These are phyloP conservation scores for Phataginus tricuspis DNA, from an alignment of 2,797 vertebrate species.

Conservation along the genomic window DNA sequence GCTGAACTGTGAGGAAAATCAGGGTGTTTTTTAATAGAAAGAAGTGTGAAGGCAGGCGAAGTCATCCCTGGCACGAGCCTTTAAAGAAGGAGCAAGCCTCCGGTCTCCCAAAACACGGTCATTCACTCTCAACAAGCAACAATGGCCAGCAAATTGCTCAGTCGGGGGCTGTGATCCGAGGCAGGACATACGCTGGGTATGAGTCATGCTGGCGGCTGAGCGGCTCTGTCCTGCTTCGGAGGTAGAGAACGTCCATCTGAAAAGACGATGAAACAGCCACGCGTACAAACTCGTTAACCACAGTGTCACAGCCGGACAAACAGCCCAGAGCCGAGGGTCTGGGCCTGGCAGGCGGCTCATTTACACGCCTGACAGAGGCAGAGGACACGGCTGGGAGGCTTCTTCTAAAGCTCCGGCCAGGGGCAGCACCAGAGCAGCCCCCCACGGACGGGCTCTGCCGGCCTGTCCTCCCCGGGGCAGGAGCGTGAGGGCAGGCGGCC, in stretches of 20 bases:
- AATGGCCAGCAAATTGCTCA: slow-evolving; percentile 65
- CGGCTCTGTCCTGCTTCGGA: background rate
- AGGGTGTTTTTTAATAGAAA: slow-evolving; percentile 2
- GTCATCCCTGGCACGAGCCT: slow-evolving; percentile 52
- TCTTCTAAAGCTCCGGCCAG: background rate
- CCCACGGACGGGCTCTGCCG: background rate
- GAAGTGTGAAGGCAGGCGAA: slow-evolving; percentile 45
- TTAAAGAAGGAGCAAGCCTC: slow-evolving; percentile 20
- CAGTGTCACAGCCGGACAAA: background rate
- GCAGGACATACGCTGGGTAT: background rate
- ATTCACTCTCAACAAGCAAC: slow-evolving; percentile 2
- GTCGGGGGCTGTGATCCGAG: slow-evolving; percentile 39
- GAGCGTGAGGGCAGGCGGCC: background rate
- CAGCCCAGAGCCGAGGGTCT: background rate
- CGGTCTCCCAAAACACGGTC: slow-evolving; percentile 52
- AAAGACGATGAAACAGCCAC: background rate
- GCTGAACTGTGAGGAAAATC: background rate
- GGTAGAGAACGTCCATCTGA: background rate
- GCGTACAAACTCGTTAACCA: background rate
- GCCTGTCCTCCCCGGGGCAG: background rate
- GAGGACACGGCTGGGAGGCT: background rate
- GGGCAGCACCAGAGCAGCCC: background rate
- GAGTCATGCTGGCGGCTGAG: slow-evolving; percentile 67
- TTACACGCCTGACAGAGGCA: background rate
- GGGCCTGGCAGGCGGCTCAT: background rate